Percentiles rank a stretch among this genome's conserved stretches.
phyloP scores from a whole-genome alignment of 2,888 invertebrate species.

The Drosophila cognata region DNA sequence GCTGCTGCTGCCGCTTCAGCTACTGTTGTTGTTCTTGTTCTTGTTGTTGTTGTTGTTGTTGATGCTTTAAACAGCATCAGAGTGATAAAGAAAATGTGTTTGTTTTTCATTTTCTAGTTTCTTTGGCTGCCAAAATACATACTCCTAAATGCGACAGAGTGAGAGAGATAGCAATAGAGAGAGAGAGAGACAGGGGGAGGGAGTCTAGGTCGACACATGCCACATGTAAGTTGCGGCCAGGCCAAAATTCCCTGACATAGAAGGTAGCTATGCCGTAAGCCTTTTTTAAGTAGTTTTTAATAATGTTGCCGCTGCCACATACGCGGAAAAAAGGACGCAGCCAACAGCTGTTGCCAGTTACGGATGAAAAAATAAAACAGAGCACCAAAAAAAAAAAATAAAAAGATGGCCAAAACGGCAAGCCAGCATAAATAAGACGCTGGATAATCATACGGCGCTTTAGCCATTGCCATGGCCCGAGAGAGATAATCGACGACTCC shows the following conservation, averaged over 20 bases:
- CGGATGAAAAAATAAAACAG: conserved; percentile 19
- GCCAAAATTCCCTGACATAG: conserved; percentile 19
- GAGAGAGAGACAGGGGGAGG: background rate
- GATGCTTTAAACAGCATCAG: conserved; percentile 52
- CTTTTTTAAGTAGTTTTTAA: conserved; percentile 74
- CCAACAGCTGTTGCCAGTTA: conserved; percentile 49
- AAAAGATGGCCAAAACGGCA: conserved; percentile 33
- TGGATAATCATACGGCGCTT: conserved; percentile 36
- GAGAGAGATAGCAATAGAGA: background rate
- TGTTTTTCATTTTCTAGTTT: conserved; percentile 74
- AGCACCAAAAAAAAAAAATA: background rate
- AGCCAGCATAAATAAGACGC: conserved; percentile 47
- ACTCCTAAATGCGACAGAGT: background rate
- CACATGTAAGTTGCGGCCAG: conserved; percentile 5
- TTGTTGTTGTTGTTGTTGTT: conserved; percentile 15
- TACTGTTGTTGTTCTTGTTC: background rate
- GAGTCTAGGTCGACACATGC: conserved; percentile 11
- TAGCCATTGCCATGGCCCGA: background rate
- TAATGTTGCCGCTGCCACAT: conserved; percentile 61
- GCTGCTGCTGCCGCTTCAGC: background rate
- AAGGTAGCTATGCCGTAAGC: conserved; percentile 47
- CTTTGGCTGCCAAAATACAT: conserved; percentile 49
- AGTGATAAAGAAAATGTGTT: conserved; percentile 71
- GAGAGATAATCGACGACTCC: conserved; percentile 44
- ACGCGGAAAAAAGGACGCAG: conserved; percentile 60